These are phyloP conservation scores for Paraplagusia blochii DNA, from an alignment of 2,113 vertebrate species.

Conservation along the genomic window DNA sequence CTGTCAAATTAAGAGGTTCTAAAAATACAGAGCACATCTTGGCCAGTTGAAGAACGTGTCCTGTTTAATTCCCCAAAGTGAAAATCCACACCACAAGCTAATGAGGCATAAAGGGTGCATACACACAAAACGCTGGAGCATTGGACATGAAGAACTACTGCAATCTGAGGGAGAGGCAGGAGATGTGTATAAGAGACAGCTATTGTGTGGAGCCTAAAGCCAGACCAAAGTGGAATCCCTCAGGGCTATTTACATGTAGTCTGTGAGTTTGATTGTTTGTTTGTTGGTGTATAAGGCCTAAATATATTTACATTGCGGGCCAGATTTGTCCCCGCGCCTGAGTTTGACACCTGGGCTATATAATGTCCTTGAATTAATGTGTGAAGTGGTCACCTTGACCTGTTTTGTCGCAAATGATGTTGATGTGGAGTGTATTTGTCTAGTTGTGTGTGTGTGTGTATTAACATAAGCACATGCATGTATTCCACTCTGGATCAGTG, in stretches of 20 bases:
- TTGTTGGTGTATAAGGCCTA: too few species aligned
- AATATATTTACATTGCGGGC: too few species aligned
- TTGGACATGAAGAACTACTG: constrained; percentile 11
- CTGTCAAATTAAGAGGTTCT: constrained; percentile 33
- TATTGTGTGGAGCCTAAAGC: too few species aligned
- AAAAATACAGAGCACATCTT: constrained; percentile 46
- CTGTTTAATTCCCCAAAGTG: constrained; percentile 45
- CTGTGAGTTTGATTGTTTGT: too few species aligned
- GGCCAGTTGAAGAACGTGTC: constrained; percentile 27
- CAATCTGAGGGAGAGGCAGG: constrained; percentile 3
- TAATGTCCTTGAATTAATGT: neutral
- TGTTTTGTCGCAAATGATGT: constrained; percentile 5
- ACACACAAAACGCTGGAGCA: constrained; percentile 17
- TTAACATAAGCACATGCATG: constrained; percentile 57
- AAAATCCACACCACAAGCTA: constrained; percentile 46
- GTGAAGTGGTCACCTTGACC: constrained; percentile 19
- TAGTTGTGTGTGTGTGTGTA: constrained; percentile 3
- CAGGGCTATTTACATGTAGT: too few species aligned
- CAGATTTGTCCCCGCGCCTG: too few species aligned
- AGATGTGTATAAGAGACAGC: too few species aligned
- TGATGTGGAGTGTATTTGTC: neutral
- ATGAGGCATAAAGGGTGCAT: constrained; percentile 54
- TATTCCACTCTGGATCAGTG: constrained; percentile 47
- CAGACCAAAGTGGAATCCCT: too few species aligned
- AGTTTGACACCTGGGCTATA: too few species aligned